phyloP scores from a whole-genome alignment of 2,888 invertebrate genomes.

The Amphipyra tragopoginis region DNA sequence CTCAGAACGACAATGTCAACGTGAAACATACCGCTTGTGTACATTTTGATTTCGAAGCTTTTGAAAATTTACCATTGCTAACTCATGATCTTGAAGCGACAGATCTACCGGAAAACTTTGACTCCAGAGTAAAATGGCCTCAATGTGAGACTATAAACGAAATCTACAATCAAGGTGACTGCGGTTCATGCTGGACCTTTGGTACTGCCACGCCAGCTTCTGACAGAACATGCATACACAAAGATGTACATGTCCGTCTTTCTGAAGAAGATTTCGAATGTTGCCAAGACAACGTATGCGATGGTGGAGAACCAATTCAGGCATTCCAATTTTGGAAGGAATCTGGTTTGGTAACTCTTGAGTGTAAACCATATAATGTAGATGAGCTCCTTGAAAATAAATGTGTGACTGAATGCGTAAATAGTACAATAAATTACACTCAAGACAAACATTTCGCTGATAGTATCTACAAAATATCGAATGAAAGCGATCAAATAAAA shows the following conservation, averaged over 20 bases:
- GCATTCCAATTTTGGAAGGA: conserved; percentile 25
- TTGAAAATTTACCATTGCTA: not conserved
- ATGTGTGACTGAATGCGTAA: conserved; percentile 8
- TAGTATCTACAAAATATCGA: conserved; percentile 5
- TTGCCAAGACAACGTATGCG: not conserved
- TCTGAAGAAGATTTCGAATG: conserved; percentile 45
- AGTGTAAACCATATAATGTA: conserved; percentile 41
- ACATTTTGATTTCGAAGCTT: not conserved
- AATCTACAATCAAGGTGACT: conserved; percentile 20
- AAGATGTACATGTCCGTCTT: not conserved
- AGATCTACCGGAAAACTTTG: conserved; percentile 37
- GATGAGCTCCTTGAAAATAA: not conserved
- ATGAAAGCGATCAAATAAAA: conserved; percentile 21
- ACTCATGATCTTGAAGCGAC: conserved; percentile 6
- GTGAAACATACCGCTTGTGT: not conserved
- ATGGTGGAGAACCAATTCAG: accelerated
- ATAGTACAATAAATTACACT: not conserved
- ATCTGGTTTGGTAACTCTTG: conserved; percentile 21
- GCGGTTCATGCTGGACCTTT: conserved; percentile 47
- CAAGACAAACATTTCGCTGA: conserved; percentile 40
- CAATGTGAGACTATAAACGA: conserved; percentile 35
- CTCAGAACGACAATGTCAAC: conserved; percentile 7
- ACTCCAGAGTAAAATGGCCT: conserved; percentile 33
- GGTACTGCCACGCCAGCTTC: conserved; percentile 37
- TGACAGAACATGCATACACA: conserved; percentile 50